A percentile compares a stretch with the other conserved stretches of the same genome.
Evolutionary conservation across 2,113 vertebrate genomes (phyloP).

Genomic region (Barnardius zonarius): DNA sequence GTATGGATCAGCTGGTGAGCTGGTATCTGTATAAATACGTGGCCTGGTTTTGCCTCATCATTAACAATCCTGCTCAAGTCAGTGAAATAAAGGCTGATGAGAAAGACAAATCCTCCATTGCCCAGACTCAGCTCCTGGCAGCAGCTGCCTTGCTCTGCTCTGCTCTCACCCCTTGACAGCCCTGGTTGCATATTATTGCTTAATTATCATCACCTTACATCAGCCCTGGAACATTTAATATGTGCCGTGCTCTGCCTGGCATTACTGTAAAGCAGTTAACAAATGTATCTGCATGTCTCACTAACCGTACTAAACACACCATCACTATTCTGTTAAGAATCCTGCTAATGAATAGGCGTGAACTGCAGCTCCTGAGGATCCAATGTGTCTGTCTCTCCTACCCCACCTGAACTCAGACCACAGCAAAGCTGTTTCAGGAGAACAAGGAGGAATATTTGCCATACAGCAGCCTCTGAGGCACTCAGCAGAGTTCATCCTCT

Average conservation of each 20-base stretch:
- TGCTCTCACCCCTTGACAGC: conserved; percentile 23
- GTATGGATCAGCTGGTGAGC: not conserved
- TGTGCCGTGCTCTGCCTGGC: not conserved
- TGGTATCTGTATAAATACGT: not conserved
- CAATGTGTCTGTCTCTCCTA: not conserved
- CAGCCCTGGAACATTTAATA: not conserved
- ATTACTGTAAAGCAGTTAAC: conserved; percentile 11
- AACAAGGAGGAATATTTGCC: not conserved
- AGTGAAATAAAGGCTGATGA: not conserved
- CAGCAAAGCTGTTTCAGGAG: not conserved
- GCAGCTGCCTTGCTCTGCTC: not conserved
- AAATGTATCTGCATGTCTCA: conserved; percentile 45
- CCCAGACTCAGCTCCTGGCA: not conserved
- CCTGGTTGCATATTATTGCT: conserved; percentile 31
- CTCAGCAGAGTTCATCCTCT: not conserved
- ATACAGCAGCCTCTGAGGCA: not conserved
- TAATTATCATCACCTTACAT: conserved; percentile 49
- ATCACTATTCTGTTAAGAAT: not conserved
- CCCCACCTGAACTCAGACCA: not conserved
- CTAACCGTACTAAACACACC: conserved; percentile 30
- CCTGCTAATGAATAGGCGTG: not conserved
- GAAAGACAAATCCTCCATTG: not conserved
- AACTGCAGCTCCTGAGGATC: not conserved
- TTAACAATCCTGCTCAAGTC: not conserved
- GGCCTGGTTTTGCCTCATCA: not conserved